phyloP scores from a whole-genome alignment of 35 echinoderm and acorn worm species.

The Ophioderma brevispina region DNA sequence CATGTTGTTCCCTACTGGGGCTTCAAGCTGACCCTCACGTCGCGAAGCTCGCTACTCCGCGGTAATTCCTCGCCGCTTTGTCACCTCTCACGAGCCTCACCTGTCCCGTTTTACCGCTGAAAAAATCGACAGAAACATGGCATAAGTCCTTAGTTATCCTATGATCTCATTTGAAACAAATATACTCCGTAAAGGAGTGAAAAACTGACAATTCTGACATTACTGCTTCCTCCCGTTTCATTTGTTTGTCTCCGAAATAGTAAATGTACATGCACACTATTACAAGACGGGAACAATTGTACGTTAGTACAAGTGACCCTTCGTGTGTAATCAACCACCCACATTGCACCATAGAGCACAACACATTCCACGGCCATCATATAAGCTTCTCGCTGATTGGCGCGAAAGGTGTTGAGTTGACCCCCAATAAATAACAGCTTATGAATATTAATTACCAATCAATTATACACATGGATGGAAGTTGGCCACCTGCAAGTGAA shows the following conservation, averaged over 20 bases:
- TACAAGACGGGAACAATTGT: background rate
- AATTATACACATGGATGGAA: constrained; percentile 6
- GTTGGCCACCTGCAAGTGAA: constrained; percentile 2
- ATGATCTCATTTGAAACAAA: background rate
- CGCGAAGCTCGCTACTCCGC: constrained; percentile 2
- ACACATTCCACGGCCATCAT: background rate
- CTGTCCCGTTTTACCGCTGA: constrained; percentile 3
- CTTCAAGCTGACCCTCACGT: constrained; percentile 12
- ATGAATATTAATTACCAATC: constrained; percentile 8
- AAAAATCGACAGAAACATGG: constrained; percentile 4
- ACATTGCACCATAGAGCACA: background rate
- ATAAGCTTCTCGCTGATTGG: background rate
- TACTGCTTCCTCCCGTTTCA: background rate
- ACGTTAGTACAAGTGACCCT: background rate
- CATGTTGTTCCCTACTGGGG: constrained; percentile 7
- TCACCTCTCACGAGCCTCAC: background rate
- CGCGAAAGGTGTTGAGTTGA: background rate
- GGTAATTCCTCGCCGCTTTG: background rate
- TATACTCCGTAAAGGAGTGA: background rate
- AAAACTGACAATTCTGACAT: background rate
- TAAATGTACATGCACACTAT: background rate
- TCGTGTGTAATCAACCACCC: background rate
- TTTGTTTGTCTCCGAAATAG: background rate
- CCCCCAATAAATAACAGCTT: background rate
- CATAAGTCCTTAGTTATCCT: background rate